Percentiles rank a stretch among this genome's conserved stretches.
Conservation (phyloP, 2,797 vertebrate species). For the Brotula barbata region DNA sequence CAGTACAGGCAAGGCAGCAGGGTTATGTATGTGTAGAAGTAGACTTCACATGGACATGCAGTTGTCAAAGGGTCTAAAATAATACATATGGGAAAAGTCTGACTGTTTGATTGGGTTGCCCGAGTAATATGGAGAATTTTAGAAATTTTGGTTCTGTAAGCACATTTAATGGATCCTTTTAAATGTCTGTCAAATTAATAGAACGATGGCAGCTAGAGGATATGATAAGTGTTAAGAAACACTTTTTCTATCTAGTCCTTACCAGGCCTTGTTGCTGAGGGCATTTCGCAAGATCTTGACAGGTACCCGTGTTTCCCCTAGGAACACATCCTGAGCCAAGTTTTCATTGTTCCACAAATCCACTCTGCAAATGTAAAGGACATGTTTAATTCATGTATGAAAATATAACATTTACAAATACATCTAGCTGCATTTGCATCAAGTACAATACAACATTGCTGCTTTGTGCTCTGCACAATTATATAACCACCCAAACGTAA, state of each 20-base stretch:
- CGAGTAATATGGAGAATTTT: no score
- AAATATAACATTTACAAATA: background rate
- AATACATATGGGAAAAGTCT: no score
- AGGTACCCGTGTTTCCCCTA: conserved; percentile 93
- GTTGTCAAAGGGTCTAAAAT: no score
- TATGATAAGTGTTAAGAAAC: no score
- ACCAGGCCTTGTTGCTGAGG: conserved; percentile 92
- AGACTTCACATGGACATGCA: no score
- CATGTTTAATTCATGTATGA: conserved; percentile 3
- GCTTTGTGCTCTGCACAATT: conserved; percentile 39
- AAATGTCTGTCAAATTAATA: background rate
- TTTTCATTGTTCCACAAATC: conserved; percentile 98
- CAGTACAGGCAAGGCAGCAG: conserved; percentile 10
- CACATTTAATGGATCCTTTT: background rate
- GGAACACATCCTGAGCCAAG: conserved; percentile 92
- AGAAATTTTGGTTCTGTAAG: background rate
- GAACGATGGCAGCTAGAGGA: background rate
- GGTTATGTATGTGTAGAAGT: conserved; percentile 2
- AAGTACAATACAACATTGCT: background rate
- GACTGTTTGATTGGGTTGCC: no score
- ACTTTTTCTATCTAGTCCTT: conserved; percentile 50
- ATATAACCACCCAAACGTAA: conserved; percentile 28
- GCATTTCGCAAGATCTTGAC: conserved; percentile 91
- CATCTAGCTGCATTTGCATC: conserved; percentile 1
- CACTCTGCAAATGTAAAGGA: conserved; percentile 82